These are phyloP conservation scores for Acronicta leporina DNA, from an alignment of 2,888 invertebrate genomes.

Conservation along the genomic window DNA sequence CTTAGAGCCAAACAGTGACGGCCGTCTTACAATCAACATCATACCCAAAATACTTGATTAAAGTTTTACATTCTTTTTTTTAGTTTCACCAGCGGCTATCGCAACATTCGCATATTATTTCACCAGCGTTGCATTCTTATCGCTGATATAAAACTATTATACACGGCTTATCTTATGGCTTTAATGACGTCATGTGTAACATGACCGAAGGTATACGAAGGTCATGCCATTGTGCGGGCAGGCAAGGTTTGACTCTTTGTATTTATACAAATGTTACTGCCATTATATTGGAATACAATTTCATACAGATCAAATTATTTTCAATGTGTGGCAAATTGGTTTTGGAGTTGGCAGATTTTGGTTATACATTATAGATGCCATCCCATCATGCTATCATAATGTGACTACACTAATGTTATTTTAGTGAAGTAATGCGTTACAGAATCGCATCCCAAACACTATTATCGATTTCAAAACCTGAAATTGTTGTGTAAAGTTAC, in stretches of 20 bases:
- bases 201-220: constrained; percentile 43
- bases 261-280: constrained; percentile 23
- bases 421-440: too few species aligned
- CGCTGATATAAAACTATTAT: constrained; percentile 29
- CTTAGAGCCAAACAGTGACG: too few species aligned
- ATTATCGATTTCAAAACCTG: too few species aligned
- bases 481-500: background rate
- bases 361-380: constrained; percentile 11
- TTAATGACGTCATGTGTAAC: constrained; percentile 38
- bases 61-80: background rate
- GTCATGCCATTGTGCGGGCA: constrained; percentile 40
- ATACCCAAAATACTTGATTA: too few species aligned
- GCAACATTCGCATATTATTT: constrained; percentile 39
- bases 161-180: constrained; percentile 36
- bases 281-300: constrained; percentile 24
- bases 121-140: constrained; percentile 29
- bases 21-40: too few species aligned
- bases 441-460: background rate
- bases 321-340: constrained; percentile 34
- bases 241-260: constrained; percentile 43
- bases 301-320: constrained; percentile 14
- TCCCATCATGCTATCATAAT: background rate
- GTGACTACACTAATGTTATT: too few species aligned
- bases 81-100: background rate
- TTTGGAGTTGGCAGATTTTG: constrained; percentile 27